Evolutionary conservation across 30 jellyfish, hydroid and myxozoan species (phyloP).

Genomic region (Hydractinia symbiolongicarpus): DNA sequence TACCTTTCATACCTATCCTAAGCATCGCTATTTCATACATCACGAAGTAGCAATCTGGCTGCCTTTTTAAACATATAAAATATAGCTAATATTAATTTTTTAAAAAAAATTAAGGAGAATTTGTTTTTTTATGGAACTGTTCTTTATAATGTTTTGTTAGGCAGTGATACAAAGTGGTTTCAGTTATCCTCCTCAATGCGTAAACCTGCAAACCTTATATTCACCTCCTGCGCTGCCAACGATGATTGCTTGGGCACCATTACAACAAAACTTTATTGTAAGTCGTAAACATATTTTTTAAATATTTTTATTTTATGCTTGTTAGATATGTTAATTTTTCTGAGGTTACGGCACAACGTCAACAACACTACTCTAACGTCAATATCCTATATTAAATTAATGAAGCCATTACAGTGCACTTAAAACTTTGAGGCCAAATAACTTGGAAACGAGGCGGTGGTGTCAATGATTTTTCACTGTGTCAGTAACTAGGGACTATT

Average conservation of each 20-base stretch:
- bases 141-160: constrained; percentile 6
- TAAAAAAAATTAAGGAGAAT: background rate
- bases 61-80: too few species aligned
- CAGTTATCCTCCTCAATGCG: constrained; percentile 69
- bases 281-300: background rate
- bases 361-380: too few species aligned
- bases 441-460: too few species aligned
- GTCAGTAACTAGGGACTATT: too few species aligned
- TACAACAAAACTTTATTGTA: constrained; percentile 81
- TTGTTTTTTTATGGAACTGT: background rate
- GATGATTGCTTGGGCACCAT: constrained; percentile 90
- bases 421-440: too few species aligned
- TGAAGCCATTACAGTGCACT: too few species aligned
- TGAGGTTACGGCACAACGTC: too few species aligned
- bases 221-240: constrained; percentile 84
- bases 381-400: too few species aligned
- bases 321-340: background rate
- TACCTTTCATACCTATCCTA: too few species aligned
- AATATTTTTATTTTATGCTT: background rate
- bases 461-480: too few species aligned
- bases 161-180: constrained; percentile 69
- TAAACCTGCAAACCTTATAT: constrained; percentile 48
- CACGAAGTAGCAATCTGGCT: too few species aligned
- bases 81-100: background rate
- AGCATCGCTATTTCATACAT: too few species aligned